These are phyloP conservation scores for Corythornis cristatus DNA, from an alignment of 2,113 vertebrate species.

Conservation along the genomic window DNA sequence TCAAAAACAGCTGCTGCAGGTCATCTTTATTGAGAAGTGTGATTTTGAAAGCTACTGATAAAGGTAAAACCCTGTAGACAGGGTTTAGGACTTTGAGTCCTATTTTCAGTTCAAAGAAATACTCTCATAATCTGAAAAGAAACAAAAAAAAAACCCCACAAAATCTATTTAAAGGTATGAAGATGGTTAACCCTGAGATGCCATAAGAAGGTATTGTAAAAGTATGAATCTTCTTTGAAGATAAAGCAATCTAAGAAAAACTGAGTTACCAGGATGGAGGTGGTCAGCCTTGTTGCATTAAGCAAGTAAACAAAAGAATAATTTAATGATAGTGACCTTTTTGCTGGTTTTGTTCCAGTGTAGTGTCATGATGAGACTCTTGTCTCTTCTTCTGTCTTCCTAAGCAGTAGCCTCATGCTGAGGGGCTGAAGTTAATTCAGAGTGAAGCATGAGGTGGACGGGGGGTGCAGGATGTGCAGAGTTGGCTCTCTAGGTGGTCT, in stretches of 20 bases:
- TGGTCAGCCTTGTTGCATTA: not conserved
- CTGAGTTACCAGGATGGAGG: not conserved
- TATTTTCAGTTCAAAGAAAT: not conserved
- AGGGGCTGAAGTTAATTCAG: not conserved
- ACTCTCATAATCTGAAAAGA: not conserved
- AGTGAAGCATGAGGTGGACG: not conserved
- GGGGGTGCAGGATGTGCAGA: not conserved
- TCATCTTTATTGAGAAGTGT: not conserved
- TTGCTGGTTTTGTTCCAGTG: accelerated
- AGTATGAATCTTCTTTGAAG: not conserved
- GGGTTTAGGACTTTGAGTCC: not conserved
- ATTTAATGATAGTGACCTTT: not conserved
- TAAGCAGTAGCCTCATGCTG: not conserved
- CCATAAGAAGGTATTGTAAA: not conserved
- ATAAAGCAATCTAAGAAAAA: not conserved
- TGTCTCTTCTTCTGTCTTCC: not conserved
- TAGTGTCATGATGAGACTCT: not conserved
- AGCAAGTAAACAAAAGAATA: not conserved
- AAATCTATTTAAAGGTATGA: not conserved
- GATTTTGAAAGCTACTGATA: not conserved
- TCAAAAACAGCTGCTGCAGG: not conserved
- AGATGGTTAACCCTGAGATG: not conserved
- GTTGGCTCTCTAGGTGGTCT: not conserved
- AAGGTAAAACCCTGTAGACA: not conserved
- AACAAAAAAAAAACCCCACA: not conserved